These are phyloP conservation scores for Drosophila takahashii DNA, from an alignment of 1,140 invertebrate genomes.

Conservation along the genomic window DNA sequence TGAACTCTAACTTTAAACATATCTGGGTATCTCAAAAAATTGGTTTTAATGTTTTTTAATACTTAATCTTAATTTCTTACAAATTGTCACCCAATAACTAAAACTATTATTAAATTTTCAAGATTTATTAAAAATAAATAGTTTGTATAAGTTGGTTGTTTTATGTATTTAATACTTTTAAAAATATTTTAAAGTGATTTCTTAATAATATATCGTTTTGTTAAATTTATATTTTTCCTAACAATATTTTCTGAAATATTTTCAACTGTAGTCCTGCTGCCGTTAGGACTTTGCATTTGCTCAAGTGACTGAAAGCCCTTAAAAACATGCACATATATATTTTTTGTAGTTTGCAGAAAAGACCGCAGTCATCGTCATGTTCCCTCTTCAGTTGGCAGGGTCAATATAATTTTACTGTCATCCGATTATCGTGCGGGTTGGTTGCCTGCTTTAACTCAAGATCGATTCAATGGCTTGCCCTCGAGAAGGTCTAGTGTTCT, in stretches of 20 bases:
- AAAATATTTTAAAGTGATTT: too few relatives aligned
- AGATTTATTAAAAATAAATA: not conserved
- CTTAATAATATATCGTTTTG: too few relatives aligned
- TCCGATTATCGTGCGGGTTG: slow-evolving; percentile 16
- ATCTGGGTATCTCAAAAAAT: too few relatives aligned
- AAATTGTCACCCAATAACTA: too few relatives aligned
- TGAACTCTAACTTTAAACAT: not conserved
- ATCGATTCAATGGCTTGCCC: slow-evolving; percentile 6
- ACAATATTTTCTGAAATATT: not conserved
- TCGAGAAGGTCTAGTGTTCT: not conserved
- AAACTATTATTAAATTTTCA: too few relatives aligned
- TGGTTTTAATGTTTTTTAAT: not conserved
- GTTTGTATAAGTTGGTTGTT: not conserved
- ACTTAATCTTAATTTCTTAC: too few relatives aligned
- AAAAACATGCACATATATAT: not conserved
- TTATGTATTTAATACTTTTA: not conserved
- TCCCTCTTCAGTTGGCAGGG: not conserved
- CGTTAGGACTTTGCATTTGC: not conserved
- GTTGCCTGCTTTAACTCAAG: not conserved
- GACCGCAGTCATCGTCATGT: not conserved
- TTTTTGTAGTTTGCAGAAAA: too few relatives aligned
- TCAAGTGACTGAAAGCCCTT: slow-evolving; percentile 1
- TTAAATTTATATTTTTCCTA: too few relatives aligned
- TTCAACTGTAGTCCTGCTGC: not conserved
- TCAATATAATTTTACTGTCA: slow-evolving; percentile 47